Conservation (phyloP, 2,797 vertebrate genomes). For the Alcedo atthis region DNA sequence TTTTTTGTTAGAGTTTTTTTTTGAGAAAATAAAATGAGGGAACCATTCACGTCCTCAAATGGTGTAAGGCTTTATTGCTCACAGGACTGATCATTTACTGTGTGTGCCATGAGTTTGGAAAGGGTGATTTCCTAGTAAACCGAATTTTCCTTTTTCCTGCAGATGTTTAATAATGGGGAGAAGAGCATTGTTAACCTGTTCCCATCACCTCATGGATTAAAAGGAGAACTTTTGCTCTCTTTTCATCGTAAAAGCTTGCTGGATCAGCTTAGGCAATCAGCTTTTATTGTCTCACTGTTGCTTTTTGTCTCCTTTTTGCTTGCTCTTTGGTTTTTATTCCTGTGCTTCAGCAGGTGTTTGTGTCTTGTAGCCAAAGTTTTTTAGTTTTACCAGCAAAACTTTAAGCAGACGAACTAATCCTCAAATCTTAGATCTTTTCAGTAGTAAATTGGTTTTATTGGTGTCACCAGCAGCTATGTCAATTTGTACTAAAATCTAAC, state of each 20-base stretch:
- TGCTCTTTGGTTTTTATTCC: constrained; percentile 34
- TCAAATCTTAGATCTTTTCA: constrained; percentile 35
- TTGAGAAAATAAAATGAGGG: not conserved
- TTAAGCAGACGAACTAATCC: not conserved
- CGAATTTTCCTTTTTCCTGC: not conserved
- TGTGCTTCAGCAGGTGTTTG: not conserved
- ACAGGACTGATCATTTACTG: not conserved
- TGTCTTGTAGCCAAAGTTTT: constrained; percentile 28
- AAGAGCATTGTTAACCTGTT: not conserved
- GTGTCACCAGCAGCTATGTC: constrained; percentile 59
- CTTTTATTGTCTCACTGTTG: not conserved
- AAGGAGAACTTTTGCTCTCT: not conserved
- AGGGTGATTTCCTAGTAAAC: not conserved
- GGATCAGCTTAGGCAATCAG: not conserved
- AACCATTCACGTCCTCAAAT: not conserved
- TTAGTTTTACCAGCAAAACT: constrained; percentile 44
- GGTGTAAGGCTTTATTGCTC: not conserved
- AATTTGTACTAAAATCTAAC: constrained; percentile 52
- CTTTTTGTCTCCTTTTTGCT: constrained; percentile 9
- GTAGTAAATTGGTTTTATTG: constrained; percentile 68
- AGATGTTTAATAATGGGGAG: not conserved
- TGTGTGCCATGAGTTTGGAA: not conserved
- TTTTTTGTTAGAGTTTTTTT: not conserved
- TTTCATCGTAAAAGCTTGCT: not conserved
- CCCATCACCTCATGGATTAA: not conserved